Evolutionary conservation across 2,797 vertebrate species (phyloP).

Genomic region (Brachymystax lenok): DNA sequence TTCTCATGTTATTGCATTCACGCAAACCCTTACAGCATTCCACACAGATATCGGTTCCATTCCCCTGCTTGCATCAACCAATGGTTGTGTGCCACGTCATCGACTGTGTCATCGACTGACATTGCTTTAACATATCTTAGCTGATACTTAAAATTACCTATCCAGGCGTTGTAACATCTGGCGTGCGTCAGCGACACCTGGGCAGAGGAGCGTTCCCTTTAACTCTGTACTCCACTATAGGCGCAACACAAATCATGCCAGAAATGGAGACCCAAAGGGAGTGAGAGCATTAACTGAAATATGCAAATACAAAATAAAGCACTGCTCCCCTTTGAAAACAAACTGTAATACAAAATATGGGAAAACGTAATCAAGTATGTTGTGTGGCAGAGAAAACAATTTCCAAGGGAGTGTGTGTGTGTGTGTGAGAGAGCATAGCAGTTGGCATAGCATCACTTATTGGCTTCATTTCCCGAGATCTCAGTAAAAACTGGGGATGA

Average conservation of each 20-base stretch:
- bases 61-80: too few species aligned
- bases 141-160: too few species aligned
- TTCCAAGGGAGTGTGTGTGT: conserved; percentile 6
- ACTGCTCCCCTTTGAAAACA: conserved; percentile 47
- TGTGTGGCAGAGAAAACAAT: conserved; percentile 48
- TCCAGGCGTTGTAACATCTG: too few species aligned
- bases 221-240: background rate
- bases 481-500: background rate
- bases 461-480: background rate
- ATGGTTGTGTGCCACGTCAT: too few species aligned
- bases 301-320: conserved; percentile 49
- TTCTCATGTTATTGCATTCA: background rate
- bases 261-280: conserved; percentile 19
- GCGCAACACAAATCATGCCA: conserved; percentile 15
- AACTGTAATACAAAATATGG: conserved; percentile 49
- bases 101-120: too few species aligned
- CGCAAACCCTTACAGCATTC: background rate
- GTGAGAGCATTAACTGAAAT: conserved; percentile 29
- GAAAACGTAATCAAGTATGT: conserved; percentile 57
- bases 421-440: background rate
- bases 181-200: too few species aligned
- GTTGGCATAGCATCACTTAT: background rate
- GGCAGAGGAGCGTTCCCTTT: background rate
- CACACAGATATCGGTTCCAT: background rate
- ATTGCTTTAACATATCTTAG: too few species aligned